Percentiles rank a stretch among this genome's conserved stretches.
These are phyloP conservation scores for Protophormia terraenovae DNA, from an alignment of 2,888 invertebrate species.

Conservation along the genomic window DNA sequence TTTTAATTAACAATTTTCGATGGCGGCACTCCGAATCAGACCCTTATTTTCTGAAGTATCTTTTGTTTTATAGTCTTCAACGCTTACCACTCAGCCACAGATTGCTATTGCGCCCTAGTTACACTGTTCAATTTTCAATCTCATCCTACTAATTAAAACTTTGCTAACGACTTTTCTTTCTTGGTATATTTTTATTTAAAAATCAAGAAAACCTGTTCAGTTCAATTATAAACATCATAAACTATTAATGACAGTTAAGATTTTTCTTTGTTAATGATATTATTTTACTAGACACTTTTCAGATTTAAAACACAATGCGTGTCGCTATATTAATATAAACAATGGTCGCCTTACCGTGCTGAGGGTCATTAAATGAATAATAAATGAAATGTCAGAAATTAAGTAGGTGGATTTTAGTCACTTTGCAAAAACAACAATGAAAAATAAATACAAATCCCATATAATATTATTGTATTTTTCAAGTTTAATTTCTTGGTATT, in stretches of 20 bases:
- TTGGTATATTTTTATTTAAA: constrained; percentile 19
- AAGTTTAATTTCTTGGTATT: background rate
- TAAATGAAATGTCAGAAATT: constrained; percentile 63
- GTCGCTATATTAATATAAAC: background rate
- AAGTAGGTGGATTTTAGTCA: constrained; percentile 43
- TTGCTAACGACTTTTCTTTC: background rate
- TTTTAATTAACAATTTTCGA: no score
- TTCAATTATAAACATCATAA: constrained; percentile 54
- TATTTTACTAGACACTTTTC: background rate
- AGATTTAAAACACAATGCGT: constrained; percentile 27
- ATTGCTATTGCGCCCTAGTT: no score
- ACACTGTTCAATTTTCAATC: background rate
- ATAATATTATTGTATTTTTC: background rate
- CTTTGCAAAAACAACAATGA: background rate
- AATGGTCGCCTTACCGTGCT: background rate
- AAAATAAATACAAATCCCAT: background rate
- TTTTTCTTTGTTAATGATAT: constrained; percentile 42
- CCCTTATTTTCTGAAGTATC: no score
- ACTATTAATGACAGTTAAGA: constrained; percentile 58
- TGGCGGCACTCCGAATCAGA: no score
- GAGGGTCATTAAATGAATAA: constrained; percentile 55
- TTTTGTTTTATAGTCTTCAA: no score
- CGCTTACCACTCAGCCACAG: no score
- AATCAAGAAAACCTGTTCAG: constrained; percentile 48
- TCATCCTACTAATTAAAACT: constrained; percentile 29